Evolutionary conservation across 2,113 vertebrate genomes (phyloP).

Genomic region (Pleuronectes platessa): DNA sequence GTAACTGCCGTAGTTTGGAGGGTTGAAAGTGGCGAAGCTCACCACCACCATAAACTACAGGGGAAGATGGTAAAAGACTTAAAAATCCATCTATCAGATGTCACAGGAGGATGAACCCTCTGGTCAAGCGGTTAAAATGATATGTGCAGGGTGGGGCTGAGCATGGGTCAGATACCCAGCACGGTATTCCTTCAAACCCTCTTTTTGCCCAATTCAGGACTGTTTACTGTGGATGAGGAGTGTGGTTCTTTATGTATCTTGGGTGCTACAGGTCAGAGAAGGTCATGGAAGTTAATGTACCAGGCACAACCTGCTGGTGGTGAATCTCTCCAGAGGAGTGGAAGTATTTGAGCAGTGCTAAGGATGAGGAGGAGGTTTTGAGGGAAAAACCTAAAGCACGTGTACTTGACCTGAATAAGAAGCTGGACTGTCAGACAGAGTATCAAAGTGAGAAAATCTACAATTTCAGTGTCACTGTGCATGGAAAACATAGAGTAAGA

Average conservation of each 20-base stretch:
- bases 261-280: too few species aligned
- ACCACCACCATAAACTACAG: constrained; percentile 89
- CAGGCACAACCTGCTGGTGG: too few species aligned
- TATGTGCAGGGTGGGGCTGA: background rate
- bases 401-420: background rate
- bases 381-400: too few species aligned
- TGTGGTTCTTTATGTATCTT: background rate
- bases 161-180: background rate
- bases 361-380: too few species aligned
- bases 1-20: constrained; percentile 87
- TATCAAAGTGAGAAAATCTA: background rate
- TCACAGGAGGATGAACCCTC: background rate
- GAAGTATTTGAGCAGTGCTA: too few species aligned
- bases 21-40: constrained; percentile 88
- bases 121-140: background rate
- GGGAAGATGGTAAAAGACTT: constrained; percentile 8
- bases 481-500: background rate
- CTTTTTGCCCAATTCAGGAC: background rate
- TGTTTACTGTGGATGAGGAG: background rate
- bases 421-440: background rate
- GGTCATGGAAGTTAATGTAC: too few species aligned
- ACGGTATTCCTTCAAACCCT: background rate
- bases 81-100: background rate
- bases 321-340: too few species aligned
- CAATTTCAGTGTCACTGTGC: background rate